Conservation (phyloP, 2,113 vertebrate species). For the Silurus meridionalis region DNA sequence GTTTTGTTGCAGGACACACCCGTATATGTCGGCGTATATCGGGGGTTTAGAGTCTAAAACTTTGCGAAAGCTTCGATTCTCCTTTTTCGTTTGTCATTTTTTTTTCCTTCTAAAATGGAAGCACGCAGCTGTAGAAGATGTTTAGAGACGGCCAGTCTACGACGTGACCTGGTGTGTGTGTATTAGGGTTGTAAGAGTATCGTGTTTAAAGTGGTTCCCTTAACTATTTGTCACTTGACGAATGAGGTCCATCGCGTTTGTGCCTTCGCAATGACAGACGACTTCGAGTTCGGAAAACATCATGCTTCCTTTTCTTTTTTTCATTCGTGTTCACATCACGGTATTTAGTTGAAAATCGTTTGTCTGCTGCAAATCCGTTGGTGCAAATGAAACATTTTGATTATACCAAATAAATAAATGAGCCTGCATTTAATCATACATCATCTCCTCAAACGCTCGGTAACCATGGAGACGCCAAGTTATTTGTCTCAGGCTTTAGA, state of each 20-base stretch:
- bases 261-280: slow-evolving; percentile 49
- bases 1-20: background rate
- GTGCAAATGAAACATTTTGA: slow-evolving; percentile 28
- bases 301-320: background rate
- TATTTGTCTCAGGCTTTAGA: slow-evolving; percentile 23
- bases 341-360: slow-evolving; percentile 17
- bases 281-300: slow-evolving; percentile 9
- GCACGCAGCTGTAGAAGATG: slow-evolving; percentile 47
- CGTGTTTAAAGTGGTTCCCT: slow-evolving; percentile 53
- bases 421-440: slow-evolving; percentile 29
- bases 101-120: slow-evolving; percentile 24
- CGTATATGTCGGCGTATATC: too few species aligned
- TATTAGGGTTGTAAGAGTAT: slow-evolving; percentile 54
- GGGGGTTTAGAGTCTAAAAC: background rate
- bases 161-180: slow-evolving; percentile 48
- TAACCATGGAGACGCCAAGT: slow-evolving; percentile 17
- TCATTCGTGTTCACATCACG: slow-evolving; percentile 1
- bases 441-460: slow-evolving; percentile 34
- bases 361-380: slow-evolving; percentile 1
- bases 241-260: slow-evolving; percentile 50
- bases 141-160: slow-evolving; percentile 45
- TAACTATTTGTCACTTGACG: slow-evolving; percentile 57
- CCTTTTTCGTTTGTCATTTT: slow-evolving; percentile 9
- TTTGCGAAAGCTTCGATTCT: background rate
- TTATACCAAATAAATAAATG: slow-evolving; percentile 32